Evolutionary conservation across 2,113 vertebrate species (phyloP), one percentile per base, ranked within the genome.

Genomic region (Phrynocephalus versicolor): DNA sequence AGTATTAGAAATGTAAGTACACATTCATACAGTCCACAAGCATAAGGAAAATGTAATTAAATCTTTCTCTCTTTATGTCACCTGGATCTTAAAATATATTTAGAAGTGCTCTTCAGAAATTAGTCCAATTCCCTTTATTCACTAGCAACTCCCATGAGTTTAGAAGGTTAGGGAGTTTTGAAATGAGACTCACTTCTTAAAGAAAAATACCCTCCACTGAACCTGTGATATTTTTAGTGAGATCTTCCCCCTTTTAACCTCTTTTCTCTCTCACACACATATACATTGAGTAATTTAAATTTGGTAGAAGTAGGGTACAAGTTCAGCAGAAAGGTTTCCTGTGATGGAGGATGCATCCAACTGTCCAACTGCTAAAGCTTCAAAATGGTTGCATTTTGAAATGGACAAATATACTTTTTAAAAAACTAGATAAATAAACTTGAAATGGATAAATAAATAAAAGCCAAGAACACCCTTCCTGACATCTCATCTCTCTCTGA

Each of bases 31-130:
- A 0, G 3, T 37, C 27, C 1, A 84, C 1, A 89, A 88, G 67
- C 57, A 78, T 71, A 73, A 1, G 12, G 64, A 77, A 8, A 90
- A 79, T 55, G 89, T 90, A 90, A 86, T 92, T 88, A 81, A 65
- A 60, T 0, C 72, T 70, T 79, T 82, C 75, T 58, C 86, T 57
- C 55, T 23, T 71, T 71, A 62, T 21, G 3, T 84, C 88, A 87
- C 33, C 75, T 85, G 41, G 39, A 0, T 27, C 30, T 80, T 85
- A 62, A 62, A 87, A 89, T 85, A 88, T 1, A 27, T 35, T 85
- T 67, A 60, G 16, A 90, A 85, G 3, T 75, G 1, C 83, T 91
- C 45, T 88, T 78, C 2, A 57, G 19, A 60, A 13, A 0, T n/a
- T 82, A 10, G 23, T 79, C 88, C 64, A 1, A 27, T 89, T 90